These are phyloP conservation scores for Suricata suricatta DNA, from an alignment of 2,113 vertebrate genomes.

Conservation along the genomic window DNA sequence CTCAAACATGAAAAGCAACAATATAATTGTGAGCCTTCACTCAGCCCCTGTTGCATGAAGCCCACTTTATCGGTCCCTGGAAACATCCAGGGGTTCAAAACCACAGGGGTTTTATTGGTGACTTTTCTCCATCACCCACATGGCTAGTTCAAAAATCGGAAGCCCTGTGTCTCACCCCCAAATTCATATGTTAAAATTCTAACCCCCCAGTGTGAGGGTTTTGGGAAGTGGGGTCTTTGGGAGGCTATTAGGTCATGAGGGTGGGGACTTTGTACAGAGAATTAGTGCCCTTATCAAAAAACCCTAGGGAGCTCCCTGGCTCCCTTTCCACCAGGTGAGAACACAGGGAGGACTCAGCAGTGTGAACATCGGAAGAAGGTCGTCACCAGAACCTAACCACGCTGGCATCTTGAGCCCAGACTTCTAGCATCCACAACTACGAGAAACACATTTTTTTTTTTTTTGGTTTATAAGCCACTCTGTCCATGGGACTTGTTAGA, in stretches of 20 bases:
- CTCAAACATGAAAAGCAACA: not conserved
- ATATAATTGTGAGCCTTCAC: not conserved
- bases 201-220: not conserved
- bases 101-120: not conserved
- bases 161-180: not conserved
- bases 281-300: too few relatives aligned
- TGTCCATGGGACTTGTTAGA: not conserved
- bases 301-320: not conserved
- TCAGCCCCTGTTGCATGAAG: not conserved
- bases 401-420: not conserved
- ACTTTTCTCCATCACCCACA: not conserved
- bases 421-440: not conserved
- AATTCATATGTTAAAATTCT: not conserved
- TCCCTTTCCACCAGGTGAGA: not conserved
- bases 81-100: not conserved
- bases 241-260: not conserved
- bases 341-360: too few relatives aligned
- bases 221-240: not conserved
- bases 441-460: not conserved
- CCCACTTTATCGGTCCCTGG: not conserved
- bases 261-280: rapidly evolving
- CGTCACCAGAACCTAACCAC: not conserved
- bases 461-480: not conserved
- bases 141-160: not conserved
- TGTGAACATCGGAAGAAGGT: not conserved